phyloP scores from a whole-genome alignment of 2,797 vertebrate genomes.

The Amblyraja radiata region DNA sequence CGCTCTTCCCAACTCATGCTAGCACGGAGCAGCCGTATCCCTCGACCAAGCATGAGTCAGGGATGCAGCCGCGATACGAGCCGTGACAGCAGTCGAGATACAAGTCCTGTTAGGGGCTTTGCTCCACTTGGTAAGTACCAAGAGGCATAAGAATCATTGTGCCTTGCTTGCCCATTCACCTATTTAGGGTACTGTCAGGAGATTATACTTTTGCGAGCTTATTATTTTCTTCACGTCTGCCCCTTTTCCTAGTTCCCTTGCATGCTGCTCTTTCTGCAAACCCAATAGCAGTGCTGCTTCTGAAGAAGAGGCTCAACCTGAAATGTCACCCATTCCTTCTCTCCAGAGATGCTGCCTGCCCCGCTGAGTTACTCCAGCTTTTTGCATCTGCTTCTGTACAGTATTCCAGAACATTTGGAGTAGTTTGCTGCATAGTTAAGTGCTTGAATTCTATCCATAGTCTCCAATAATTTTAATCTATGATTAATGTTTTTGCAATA shows the following conservation, averaged over 20 bases:
- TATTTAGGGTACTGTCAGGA: conserved; percentile 40
- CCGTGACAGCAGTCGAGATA: conserved; percentile 98
- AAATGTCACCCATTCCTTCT: no score
- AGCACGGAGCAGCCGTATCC: conserved; percentile 98
- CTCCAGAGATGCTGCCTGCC: no score
- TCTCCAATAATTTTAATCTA: background rate
- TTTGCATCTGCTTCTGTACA: background rate
- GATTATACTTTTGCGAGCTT: conserved; percentile 42
- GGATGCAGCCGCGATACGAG: conserved; percentile 97
- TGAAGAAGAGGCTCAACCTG: background rate
- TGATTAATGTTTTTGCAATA: background rate
- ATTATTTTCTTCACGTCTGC: background rate
- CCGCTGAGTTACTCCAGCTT: no score
- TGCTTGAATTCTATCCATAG: background rate
- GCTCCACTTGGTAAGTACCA: conserved; percentile 84
- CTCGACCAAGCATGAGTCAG: conserved; percentile 97
- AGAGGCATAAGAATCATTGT: conserved; percentile 49
- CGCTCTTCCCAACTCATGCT: conserved; percentile 85
- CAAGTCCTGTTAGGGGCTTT: conserved; percentile 95
- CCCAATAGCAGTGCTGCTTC: background rate
- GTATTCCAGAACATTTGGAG: background rate
- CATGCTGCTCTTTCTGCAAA: conserved; percentile 45
- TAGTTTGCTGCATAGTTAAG: background rate
- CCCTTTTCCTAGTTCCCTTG: conserved; percentile 41
- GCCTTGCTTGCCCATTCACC: background rate